Conservation (phyloP, 2,888 invertebrate species). For the Argyresthia albistria region DNA sequence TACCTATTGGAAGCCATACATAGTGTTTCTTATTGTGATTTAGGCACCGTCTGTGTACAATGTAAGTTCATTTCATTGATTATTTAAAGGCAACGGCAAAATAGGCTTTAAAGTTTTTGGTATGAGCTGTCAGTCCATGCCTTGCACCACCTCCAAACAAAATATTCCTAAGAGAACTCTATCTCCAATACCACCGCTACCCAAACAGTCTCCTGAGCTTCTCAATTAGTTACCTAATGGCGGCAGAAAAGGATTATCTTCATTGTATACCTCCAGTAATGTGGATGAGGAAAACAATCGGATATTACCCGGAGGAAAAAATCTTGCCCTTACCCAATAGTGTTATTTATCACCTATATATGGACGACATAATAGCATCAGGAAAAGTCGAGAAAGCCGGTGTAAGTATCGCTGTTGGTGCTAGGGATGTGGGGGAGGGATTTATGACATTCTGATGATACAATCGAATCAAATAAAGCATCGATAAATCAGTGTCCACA, state of each 20-base stretch:
- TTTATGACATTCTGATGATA: constrained; percentile 15
- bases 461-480: constrained; percentile 14
- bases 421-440: constrained; percentile 6
- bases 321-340: constrained; percentile 19
- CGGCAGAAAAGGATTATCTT: neutral
- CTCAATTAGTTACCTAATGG: constrained; percentile 4
- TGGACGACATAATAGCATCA: constrained; percentile 35
- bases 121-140: neutral
- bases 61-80: too few species aligned
- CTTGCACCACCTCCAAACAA: neutral
- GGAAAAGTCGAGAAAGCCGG: constrained; percentile 1
- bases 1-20: too few species aligned
- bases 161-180: constrained; percentile 1
- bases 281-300: neutral
- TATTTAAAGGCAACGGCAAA: too few species aligned
- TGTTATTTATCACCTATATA: constrained; percentile 57
- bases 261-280: neutral
- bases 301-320: constrained; percentile 17
- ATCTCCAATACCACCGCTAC: neutral
- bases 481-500: constrained; percentile 13
- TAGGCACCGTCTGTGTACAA: too few species aligned
- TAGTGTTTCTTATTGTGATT: too few species aligned
- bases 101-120: too few species aligned
- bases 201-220: neutral
- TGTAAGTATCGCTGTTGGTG: constrained; percentile 1